These are phyloP conservation scores for Aphaenogaster ashmeadi DNA, from an alignment of 1,140 invertebrate species.

Conservation along the genomic window DNA sequence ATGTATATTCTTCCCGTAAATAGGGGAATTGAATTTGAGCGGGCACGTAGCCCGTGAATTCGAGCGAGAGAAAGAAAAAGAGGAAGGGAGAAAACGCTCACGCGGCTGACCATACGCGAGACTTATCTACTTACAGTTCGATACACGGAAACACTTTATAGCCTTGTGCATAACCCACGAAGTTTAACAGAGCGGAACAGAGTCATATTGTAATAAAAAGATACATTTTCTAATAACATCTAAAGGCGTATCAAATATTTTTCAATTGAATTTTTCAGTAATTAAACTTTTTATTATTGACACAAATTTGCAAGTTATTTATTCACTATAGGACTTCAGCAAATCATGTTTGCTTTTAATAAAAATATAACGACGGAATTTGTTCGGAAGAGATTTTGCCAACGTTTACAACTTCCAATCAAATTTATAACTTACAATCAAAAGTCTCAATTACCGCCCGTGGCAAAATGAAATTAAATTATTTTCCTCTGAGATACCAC, in stretches of 20 bases:
- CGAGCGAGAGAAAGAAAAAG: neutral
- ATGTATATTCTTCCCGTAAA: constrained; percentile 14
- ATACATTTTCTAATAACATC: neutral
- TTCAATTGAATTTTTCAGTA: neutral
- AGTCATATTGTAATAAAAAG: neutral
- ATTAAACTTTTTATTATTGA: constrained; percentile 7
- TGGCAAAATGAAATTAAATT: neutral
- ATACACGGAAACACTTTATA: neutral
- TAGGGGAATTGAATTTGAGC: neutral
- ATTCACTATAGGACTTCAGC: neutral
- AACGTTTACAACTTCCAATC: neutral
- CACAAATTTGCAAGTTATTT: neutral
- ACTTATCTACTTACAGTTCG: constrained; percentile 33
- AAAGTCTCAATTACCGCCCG: neutral
- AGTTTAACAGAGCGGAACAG: neutral
- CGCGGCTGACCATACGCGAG: constrained; percentile 13
- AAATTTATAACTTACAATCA: neutral
- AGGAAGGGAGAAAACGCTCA: neutral
- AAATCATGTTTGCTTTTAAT: neutral
- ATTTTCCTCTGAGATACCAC: neutral
- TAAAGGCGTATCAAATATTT: neutral
- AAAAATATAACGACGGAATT: neutral
- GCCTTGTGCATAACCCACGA: neutral
- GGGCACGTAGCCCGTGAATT: neutral
- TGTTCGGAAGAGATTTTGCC: neutral